Conservation (phyloP, 1,140 invertebrate species). For the Vollenhovia emeryi region DNA sequence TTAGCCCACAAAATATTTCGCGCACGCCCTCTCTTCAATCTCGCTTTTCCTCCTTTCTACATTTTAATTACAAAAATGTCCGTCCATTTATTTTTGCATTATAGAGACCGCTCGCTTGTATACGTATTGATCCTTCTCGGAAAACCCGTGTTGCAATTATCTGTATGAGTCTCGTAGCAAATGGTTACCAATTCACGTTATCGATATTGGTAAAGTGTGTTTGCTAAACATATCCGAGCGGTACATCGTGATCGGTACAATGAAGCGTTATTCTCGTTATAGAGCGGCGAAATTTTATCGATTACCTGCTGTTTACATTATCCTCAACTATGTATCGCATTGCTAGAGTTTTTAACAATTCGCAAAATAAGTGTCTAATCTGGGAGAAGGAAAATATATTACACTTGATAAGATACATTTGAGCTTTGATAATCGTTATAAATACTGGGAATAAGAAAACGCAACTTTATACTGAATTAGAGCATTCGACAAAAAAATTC, state of each 20-base stretch:
- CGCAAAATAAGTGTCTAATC: neutral
- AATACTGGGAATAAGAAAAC: neutral
- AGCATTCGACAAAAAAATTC: neutral
- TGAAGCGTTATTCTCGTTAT: neutral
- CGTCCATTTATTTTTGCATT: conserved; percentile 56
- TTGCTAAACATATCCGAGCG: conserved; percentile 20
- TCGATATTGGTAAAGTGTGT: conserved; percentile 44
- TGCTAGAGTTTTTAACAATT: neutral
- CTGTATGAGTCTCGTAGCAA: neutral
- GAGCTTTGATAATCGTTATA: neutral
- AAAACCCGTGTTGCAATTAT: conserved; percentile 24
- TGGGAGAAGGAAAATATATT: too few relatives aligned
- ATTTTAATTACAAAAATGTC: conserved; percentile 20
- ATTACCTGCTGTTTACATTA: neutral
- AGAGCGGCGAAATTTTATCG: conserved; percentile 4
- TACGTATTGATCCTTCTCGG: neutral
- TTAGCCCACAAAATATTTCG: neutral
- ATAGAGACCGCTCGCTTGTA: neutral
- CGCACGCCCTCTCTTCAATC: neutral
- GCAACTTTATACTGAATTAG: neutral
- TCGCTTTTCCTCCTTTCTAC: neutral
- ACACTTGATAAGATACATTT: too few relatives aligned
- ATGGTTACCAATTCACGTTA: conserved; percentile 30
- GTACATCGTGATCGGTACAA: neutral
- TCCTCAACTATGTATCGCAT: neutral